Evolutionary conservation across 2,797 vertebrate genomes (phyloP), one percentile per base, ranked within the genome.

Genomic region (Neoniphon sammara): DNA sequence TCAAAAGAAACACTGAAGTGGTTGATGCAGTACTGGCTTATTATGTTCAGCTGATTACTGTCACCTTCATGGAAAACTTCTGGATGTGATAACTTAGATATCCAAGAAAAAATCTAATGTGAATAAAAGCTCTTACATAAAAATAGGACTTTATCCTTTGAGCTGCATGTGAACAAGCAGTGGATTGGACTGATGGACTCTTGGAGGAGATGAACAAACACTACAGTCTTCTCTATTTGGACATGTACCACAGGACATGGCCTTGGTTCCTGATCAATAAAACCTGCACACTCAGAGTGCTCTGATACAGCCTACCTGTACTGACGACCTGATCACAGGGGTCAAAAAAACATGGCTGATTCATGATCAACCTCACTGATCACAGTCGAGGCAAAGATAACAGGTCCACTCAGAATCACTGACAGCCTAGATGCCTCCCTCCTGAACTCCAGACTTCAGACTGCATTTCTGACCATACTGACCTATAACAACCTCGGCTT

Each of bases 251-350:
- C 55, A 86, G 85, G 80, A 88, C 85, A 83, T 88, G 89, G 85
- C 88, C 89, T 90, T 90, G 86, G 80, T 77, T 63, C 39, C 53
- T 49, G 62, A 87, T 91, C 89, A 89, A 89, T 86, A 81, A 74
- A 77, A 65, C 53, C 1, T 14, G 55, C 18, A 11, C 39, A 39
- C 62, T 59, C 30, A 67, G 77, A 75, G 25, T 60, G 66, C 47
- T 78, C 74, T 52, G 6, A 56, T 2, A 49, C 34, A 62, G 36
- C 21, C n/a, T 31, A 42, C 36, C 21, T 65, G 21, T 55, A 47
- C 57, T 0, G 5, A 34, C 55, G 30, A 69, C 57, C 56, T 1
- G 0, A 30, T 53, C 58, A 57, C 54, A 25, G 31, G 42, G 34
- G 39, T 67, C 5, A 70, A 80, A 66, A 34, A 80, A 61, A 47